Evolutionary conservation across 2,113 vertebrate species (phyloP), one percentile per base, ranked within the genome.

Genomic region (Larimichthys polyactis): DNA sequence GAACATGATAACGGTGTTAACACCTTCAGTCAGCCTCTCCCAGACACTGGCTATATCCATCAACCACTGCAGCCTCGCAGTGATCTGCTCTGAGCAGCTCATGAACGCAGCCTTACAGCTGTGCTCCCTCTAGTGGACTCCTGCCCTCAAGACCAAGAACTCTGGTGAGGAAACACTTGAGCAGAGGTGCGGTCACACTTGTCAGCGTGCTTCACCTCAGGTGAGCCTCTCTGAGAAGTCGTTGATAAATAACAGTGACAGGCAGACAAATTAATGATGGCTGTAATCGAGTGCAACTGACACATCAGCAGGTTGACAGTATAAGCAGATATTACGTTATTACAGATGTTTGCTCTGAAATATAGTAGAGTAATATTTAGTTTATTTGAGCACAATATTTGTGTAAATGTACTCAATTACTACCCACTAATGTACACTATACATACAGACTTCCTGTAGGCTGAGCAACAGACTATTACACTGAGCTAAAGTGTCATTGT

Each of bases 81-180:
- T 63, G 22, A 55, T 71, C 27, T 51, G 57, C 62, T 55, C 54
- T n/a, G 20, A 15, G 67, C 46, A 62, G 54, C 16, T 17, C 60
- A 49, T 27, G n/a, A 55, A 46, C 7, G 1, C 71, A 82, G 85
- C 57, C 85, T 79, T 80, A 79, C 88, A 89, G 75, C 73, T 69
- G 82, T 87, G 88, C 93, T 79, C 94, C 93, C 93, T 89, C 94
- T 95, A 89, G 93, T 94, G 93, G 93, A 75, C 75, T 36, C 9
- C 29, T 44, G 52, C 75, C 69, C 79, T 78, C n/a, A 71, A 86
- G 83, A 72, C 73, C 6, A 17, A 59, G 2, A 12, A 14, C 69
- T 11, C 16, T 46, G 63, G 16, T 49, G 40, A 36, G 71, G 15
- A 49, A 77, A 75, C 51, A 58, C 63, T 70, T 5, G 14, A 44